A percentile compares a stretch with the other conserved stretches of the same genome.
phyloP scores from a whole-genome alignment of 2,797 vertebrate species.

The Dendrocincla tyrannina region DNA sequence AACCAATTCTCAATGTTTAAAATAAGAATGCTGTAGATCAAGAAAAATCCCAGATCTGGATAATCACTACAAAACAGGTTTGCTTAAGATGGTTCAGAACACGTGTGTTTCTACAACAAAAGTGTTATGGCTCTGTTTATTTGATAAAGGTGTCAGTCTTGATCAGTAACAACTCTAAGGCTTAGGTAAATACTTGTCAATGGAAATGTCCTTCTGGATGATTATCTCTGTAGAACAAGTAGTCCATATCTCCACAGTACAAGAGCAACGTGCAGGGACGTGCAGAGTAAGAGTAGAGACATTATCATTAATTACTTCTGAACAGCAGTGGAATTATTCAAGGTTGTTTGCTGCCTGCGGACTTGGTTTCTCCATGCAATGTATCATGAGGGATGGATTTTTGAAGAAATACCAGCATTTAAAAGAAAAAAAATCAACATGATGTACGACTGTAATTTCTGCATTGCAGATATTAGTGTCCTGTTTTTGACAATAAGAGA shows the following conservation, averaged over 20 bases:
- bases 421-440: not conserved
- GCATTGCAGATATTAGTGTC: conserved; percentile 42
- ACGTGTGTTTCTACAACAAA: not conserved
- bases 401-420: conserved; percentile 10
- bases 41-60: not conserved
- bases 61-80: not conserved
- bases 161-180: not conserved
- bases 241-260: not conserved
- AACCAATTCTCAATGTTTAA: not conserved
- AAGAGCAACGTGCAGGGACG: not conserved
- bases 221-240: not conserved
- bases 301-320: conserved; percentile 50
- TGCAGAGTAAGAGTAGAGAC: not conserved
- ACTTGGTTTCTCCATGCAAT: conserved; percentile 7
- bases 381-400: conserved; percentile 39
- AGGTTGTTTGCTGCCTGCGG: conserved; percentile 44
- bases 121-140: not conserved
- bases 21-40: not conserved
- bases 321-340: conserved; percentile 30
- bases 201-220: not conserved
- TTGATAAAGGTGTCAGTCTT: not conserved
- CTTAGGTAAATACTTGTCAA: not conserved
- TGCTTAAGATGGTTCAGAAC: not conserved
- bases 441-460: conserved; percentile 55
- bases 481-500: not conserved